Base-by-base conservation (phyloP, 2,797 vertebrate genomes). In the Florisuga fusca region DNA sequence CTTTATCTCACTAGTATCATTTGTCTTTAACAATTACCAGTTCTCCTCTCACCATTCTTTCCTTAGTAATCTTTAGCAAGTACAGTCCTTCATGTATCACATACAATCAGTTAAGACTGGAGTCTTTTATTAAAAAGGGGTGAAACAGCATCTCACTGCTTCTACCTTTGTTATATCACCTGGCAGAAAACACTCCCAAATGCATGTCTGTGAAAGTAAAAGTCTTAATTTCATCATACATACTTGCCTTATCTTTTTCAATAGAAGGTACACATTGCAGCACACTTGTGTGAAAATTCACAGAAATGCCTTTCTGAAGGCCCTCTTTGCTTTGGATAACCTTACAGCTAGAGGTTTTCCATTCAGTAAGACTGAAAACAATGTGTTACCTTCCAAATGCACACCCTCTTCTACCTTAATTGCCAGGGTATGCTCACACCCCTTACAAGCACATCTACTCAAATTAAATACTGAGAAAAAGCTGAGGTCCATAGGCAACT, bases 391-490 rank as follows among this genome's bases (percentile, higher is more conserved):
- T 90, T 71, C 53, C 38, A 53, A 91, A 84, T 3, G 18, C 7
- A 14, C 5, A 1, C 48, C 84, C 25, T 80, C 58, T 61, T 38
- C 71, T 53, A 41, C 51, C 27, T 90, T 90, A 86, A 87, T 38
- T 92, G 36, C 62, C 78, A 79, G 36, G 6, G 8, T 54, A 59
- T 12, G 5, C 7, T 22, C 1, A 4, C 54, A 53, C 33, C 36
- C 79, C 45, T 69, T 50, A 76, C 58, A 93, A 81, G 81, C 36
- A 86, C 62, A 76, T 86, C 50, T 90, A 46, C 88, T 94, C 88
- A 88, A 55, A 92, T 62, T 85, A 87, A 96, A 89, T 41, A 89
- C 48, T 41, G 62, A 93, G 54, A 66, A 59, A 87, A 88, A 72
- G 64, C 64, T 53, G 62, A 62, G 73, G 84, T 79, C 71, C 73